Conservation (phyloP, 2,113 vertebrate species). For the Phoxinus phoxinus region DNA sequence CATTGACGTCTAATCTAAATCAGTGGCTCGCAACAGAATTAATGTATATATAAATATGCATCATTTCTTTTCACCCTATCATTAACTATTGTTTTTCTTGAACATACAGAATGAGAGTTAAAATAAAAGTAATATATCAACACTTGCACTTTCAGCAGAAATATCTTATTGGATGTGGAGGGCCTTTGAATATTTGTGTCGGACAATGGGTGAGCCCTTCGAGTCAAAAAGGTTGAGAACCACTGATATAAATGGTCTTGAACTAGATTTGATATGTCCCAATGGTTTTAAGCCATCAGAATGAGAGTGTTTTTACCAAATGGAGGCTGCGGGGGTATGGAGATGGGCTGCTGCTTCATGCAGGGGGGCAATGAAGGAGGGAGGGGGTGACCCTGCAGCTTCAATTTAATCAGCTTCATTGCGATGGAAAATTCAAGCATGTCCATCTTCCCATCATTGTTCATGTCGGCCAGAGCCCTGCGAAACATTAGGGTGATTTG, state of each 20-base stretch:
- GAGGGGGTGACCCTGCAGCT: slow-evolving; percentile 93
- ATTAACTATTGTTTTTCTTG: too few species aligned
- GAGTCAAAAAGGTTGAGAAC: not conserved
- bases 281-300: not conserved
- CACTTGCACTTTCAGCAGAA: not conserved
- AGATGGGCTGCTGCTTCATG: slow-evolving; percentile 89
- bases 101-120: too few species aligned
- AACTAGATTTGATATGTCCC: not conserved
- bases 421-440: slow-evolving; percentile 97
- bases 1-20: not conserved
- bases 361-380: slow-evolving; percentile 87
- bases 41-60: too few species aligned
- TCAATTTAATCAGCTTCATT: slow-evolving; percentile 99
- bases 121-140: not conserved
- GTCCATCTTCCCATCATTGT: slow-evolving; percentile 97
- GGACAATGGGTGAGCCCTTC: not conserved
- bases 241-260: not conserved
- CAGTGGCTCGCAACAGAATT: not conserved
- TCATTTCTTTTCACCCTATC: too few species aligned
- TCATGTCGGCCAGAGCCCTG: slow-evolving; percentile 97
- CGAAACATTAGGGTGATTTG: not conserved
- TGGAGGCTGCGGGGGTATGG: slow-evolving; percentile 79
- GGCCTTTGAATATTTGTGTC: too few species aligned
- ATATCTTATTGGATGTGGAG: too few species aligned
- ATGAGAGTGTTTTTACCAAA: slow-evolving; percentile 81